Evolutionary conservation across 2,888 invertebrate genomes (phyloP).

Genomic region (Chelonus formosanus): DNA sequence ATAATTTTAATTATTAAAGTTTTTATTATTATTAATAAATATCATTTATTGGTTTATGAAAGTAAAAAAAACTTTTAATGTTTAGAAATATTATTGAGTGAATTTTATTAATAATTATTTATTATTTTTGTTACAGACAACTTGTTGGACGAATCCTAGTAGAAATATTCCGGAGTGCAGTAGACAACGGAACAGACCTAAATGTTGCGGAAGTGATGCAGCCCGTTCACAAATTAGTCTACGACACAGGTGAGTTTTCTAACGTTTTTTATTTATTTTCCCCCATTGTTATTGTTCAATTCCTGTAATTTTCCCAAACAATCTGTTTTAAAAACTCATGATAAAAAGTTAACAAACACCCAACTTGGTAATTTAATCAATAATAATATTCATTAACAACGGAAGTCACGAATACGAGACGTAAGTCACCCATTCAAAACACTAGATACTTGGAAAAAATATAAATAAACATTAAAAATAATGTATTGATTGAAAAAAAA

Average conservation of each 20-base stretch:
- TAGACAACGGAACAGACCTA: conserved; percentile 48
- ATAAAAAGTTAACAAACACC: too few species aligned
- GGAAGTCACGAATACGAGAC: too few species aligned
- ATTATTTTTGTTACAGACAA: conserved; percentile 67
- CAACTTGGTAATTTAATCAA: too few species aligned
- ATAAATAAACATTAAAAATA: background rate
- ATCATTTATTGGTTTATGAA: background rate
- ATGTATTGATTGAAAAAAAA: too few species aligned
- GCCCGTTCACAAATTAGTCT: conserved; percentile 47
- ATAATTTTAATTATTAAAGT: too few species aligned
- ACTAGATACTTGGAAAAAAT: too few species aligned
- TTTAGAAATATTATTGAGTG: conserved; percentile 13
- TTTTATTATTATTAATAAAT: too few species aligned
- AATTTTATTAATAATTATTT: conserved; percentile 4
- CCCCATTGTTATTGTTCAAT: too few species aligned
- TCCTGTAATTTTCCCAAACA: too few species aligned
- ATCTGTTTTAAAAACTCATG: too few species aligned
- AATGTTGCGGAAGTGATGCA: conserved; percentile 51
- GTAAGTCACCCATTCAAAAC: too few species aligned
- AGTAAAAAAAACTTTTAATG: conserved; percentile 4
- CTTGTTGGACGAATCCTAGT: conserved; percentile 70
- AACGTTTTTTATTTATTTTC: conserved; percentile 11
- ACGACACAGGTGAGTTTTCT: conserved; percentile 50
- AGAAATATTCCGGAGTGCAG: conserved; percentile 68
- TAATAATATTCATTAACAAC: too few species aligned